These are phyloP conservation scores for Hybognathus amarus DNA, from an alignment of 2,797 vertebrate species.

Conservation along the genomic window DNA sequence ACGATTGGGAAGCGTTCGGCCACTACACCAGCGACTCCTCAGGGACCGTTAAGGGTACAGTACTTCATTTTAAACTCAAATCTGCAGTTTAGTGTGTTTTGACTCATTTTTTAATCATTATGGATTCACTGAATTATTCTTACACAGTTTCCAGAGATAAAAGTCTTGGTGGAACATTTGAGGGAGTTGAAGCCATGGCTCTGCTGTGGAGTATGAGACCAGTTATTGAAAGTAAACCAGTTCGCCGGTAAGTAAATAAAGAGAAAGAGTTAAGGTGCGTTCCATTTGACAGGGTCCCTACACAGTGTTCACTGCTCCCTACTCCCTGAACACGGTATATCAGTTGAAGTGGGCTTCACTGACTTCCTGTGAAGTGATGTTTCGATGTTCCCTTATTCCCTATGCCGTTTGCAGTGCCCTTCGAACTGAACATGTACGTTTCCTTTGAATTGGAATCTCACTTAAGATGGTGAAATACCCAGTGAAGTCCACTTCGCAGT, in stretches of 20 bases:
- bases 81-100: background rate
- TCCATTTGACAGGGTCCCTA: too few species aligned
- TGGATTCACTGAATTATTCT: background rate
- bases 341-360: too few species aligned
- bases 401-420: too few species aligned
- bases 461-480: too few species aligned
- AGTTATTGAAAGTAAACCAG: conserved; percentile 73
- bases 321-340: too few species aligned
- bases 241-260: conserved; percentile 67
- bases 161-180: conserved; percentile 76
- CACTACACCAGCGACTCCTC: conserved; percentile 67
- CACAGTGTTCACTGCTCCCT: too few species aligned
- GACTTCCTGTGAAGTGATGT: too few species aligned
- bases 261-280: too few species aligned
- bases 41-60: conserved; percentile 69
- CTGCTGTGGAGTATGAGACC: conserved; percentile 79
- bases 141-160: conserved; percentile 69
- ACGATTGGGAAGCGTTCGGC: conserved; percentile 74
- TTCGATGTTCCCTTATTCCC: too few species aligned
- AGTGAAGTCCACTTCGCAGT: too few species aligned
- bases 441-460: too few species aligned
- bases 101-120: background rate
- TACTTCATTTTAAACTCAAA: background rate
- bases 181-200: conserved; percentile 75
- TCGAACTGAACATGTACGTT: too few species aligned